Percentiles rank a stretch among this genome's conserved stretches.
Conservation (phyloP, 64 coral and sea anemone genomes). For the Dendrophyllia cribrosa region DNA sequence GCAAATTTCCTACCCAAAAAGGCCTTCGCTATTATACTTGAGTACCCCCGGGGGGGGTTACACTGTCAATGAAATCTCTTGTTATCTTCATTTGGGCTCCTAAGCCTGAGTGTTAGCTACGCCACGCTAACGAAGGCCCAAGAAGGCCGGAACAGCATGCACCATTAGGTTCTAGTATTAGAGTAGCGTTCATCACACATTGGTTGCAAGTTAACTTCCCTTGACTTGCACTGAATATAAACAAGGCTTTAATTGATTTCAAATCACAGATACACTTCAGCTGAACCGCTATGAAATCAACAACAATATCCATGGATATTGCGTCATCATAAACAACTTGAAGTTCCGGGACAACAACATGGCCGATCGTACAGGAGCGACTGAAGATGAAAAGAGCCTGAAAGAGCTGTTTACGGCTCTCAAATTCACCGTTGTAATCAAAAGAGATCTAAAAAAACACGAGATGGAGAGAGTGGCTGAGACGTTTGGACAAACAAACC, state of each 20-base stretch:
- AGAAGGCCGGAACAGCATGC: no score
- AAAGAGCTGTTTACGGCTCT: conserved; percentile 5
- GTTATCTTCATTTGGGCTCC: no score
- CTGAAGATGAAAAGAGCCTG: conserved; percentile 19
- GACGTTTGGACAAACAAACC: conserved; percentile 11
- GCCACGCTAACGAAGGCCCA: no score
- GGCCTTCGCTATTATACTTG: no score
- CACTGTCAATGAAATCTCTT: no score
- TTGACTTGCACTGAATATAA: no score
- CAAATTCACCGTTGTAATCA: conserved; percentile 28
- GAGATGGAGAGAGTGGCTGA: neutral
- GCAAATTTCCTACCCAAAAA: no score
- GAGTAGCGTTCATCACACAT: no score
- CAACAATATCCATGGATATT: conserved; percentile 14
- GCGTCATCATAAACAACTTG: conserved; percentile 64
- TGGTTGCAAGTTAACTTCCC: no score
- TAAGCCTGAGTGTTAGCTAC: no score
- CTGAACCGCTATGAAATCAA: conserved; percentile 14
- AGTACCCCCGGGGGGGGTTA: no score
- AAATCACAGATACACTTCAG: neutral
- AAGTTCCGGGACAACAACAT: neutral
- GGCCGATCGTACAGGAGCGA: conserved; percentile 5
- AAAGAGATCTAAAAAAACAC: neutral
- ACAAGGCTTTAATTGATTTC: neutral
- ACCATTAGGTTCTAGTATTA: no score